Evolutionary conservation across 2,888 invertebrate species (phyloP).

Genomic region (Allacma fusca): DNA sequence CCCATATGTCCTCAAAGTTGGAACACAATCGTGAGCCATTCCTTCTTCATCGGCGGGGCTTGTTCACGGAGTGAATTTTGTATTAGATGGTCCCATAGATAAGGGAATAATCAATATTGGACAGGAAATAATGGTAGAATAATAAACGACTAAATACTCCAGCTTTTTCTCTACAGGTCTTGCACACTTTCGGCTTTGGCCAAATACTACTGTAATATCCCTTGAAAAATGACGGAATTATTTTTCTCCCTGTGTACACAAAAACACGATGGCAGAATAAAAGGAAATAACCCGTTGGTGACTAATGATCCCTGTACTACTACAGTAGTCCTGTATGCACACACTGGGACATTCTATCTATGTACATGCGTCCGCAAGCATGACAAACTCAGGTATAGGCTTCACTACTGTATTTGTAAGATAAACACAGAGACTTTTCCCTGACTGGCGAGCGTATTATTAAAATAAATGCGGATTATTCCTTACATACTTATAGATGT

Average conservation of each 20-base stretch:
- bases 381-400: neutral
- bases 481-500: neutral
- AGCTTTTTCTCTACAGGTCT: neutral
- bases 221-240: too few species aligned
- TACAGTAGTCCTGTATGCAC: too few species aligned
- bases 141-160: conserved; percentile 16
- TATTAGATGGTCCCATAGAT: conserved; percentile 6
- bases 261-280: too few species aligned
- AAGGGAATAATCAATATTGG: conserved; percentile 13
- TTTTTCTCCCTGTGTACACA: too few species aligned
- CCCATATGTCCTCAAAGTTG: too few species aligned
- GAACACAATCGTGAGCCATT: too few species aligned
- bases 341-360: too few species aligned
- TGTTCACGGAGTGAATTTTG: too few species aligned
- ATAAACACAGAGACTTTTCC: neutral
- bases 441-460: conserved; percentile 5
- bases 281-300: too few species aligned
- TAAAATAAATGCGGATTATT: conserved; percentile 41
- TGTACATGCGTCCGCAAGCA: neutral
- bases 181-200: neutral
- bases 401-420: too few species aligned
- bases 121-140: conserved; percentile 16
- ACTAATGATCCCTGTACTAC: too few species aligned
- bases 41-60: too few species aligned
- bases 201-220: neutral